Percentiles rank a stretch among this genome's conserved stretches.
phyloP scores from a whole-genome alignment of 2,888 invertebrate species.

The Cybosia mesomella region DNA sequence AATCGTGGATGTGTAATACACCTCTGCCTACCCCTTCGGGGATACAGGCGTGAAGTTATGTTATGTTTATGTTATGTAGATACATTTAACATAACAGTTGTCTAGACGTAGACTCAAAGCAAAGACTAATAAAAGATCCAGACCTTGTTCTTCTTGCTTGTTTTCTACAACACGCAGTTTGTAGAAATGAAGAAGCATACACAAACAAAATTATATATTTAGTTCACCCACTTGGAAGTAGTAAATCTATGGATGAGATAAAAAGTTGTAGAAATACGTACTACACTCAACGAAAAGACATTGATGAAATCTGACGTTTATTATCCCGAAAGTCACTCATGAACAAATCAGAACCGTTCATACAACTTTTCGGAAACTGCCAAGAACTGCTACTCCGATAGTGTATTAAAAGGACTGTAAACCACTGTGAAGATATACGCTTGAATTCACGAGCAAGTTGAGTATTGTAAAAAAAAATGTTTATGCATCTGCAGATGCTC shows the following conservation, averaged over 20 bases:
- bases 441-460: background rate
- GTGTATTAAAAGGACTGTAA: background rate
- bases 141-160: background rate
- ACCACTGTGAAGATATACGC: background rate
- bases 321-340: background rate
- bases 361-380: background rate
- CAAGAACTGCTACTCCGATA: background rate
- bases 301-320: background rate
- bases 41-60: too few species aligned
- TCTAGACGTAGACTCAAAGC: background rate
- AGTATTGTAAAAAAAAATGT: slow-evolving; percentile 48
- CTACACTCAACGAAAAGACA: background rate
- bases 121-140: background rate
- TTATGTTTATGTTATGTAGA: too few species aligned
- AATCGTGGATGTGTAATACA: too few species aligned
- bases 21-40: too few species aligned
- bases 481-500: slow-evolving; percentile 58
- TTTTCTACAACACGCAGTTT: background rate
- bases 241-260: background rate
- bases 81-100: background rate
- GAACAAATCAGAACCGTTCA: too few species aligned
- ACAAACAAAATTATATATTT: background rate
- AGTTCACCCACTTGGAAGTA: background rate
- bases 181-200: background rate
- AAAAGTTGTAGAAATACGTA: background rate